Conservation (phyloP, 1,140 invertebrate species). For the Drosophila lacertosa region DNA sequence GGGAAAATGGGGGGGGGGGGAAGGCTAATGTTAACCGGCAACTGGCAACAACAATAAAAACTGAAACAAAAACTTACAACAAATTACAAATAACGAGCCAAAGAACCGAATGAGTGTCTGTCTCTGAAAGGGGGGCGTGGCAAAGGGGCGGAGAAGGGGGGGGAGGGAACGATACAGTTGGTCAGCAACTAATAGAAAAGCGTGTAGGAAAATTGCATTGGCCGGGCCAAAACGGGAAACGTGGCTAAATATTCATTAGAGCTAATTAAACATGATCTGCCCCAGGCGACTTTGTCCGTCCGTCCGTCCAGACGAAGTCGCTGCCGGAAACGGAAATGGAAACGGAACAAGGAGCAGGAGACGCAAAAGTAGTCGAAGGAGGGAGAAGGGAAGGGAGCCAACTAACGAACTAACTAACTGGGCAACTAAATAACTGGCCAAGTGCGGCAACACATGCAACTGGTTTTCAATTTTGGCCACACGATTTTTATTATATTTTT, state of each 20-base stretch:
- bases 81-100: conserved; percentile 79
- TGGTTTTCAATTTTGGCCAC: conserved; percentile 42
- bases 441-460: conserved; percentile 41
- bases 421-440: conserved; percentile 15
- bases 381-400: neutral
- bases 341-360: neutral
- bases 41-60: conserved; percentile 72
- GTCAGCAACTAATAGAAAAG: conserved; percentile 64
- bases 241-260: conserved; percentile 74
- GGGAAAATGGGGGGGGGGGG: neutral
- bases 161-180: conserved; percentile 18
- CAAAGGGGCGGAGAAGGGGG: neutral
- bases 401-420: conserved; percentile 25
- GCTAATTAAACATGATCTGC: conserved; percentile 77
- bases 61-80: conserved; percentile 78
- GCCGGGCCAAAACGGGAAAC: conserved; percentile 35
- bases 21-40: conserved; percentile 22
- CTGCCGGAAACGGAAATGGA: conserved; percentile 2
- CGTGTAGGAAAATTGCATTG: conserved; percentile 63
- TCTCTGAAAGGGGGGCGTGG: conserved; percentile 19
- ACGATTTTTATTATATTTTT: too few species aligned
- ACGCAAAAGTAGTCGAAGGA: neutral
- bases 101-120: conserved; percentile 51
- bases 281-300: conserved; percentile 32
- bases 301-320: neutral